Evolutionary conservation across 2,888 invertebrate species (phyloP), one percentile per base, ranked within the genome.

Genomic region (Hemaris fuciformis): DNA sequence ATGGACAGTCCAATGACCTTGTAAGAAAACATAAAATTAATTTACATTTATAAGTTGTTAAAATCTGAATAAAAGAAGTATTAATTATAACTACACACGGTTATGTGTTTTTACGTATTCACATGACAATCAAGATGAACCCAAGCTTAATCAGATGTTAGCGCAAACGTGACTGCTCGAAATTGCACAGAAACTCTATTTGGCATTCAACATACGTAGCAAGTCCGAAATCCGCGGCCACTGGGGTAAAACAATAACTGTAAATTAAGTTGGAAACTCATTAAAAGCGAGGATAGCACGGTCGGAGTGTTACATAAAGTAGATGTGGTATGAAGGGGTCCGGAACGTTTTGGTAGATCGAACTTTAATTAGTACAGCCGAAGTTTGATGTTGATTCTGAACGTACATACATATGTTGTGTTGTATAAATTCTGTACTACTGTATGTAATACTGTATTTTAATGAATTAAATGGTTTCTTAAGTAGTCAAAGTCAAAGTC

Each of bases 221-320:
- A 74, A 80, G 77, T 76, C 79, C 77, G 69, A 79, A 83, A 83
- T 83, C 79, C 78, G 77, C 77, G 73, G 77, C 77, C 77, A 76
- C 79, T 74, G 71, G 86, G 84, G 82, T 85, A 79, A 84, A 89
- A 89, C 89, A 89, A 91, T 90, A 89, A 87, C 87, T 81, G 87
- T 89, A 88, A 89, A 89, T 88, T 88, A 86, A 86, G 70, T 84
- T 84, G 73, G 75, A 87, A 90, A 89, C 88, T 91, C 89, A 89
- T 90, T 91, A 88, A 87, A 88, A 85, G 77, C 81, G 68, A 72
- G 72, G 73, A 72, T 74, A 70, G 72, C 75, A 72, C 73, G 70
- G 68, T 68, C 70, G 70, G 71, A 72, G 31, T 69, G 69, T 75
- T 75, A 76, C 69, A 71, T 72, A 67, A 67, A 64, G 66, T 66